phyloP scores from a whole-genome alignment of 2,888 invertebrate genomes.

The Eulithis prunata region DNA sequence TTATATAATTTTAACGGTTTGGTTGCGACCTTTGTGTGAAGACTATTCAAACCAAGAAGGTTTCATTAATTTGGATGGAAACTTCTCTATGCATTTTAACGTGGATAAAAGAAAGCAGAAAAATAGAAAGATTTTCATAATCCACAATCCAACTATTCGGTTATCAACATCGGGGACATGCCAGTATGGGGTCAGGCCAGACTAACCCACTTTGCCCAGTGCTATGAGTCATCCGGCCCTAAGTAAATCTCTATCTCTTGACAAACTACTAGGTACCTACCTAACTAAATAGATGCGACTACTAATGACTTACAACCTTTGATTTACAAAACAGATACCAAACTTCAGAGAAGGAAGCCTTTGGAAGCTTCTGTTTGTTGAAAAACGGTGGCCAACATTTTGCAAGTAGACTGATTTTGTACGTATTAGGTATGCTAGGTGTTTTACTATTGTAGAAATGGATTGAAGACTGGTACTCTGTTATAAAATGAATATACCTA shows the following conservation, averaged over 20 bases:
- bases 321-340: constrained; percentile 15
- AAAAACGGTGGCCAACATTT: neutral
- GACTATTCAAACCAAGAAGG: constrained; percentile 2
- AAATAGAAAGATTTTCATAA: too few species aligned
- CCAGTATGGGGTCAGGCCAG: too few species aligned
- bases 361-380: neutral
- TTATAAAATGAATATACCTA: too few species aligned
- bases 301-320: constrained; percentile 13
- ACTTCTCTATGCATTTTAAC: neutral
- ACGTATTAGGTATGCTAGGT: too few species aligned
- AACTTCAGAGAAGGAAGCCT: constrained; percentile 5
- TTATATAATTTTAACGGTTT: constrained; percentile 30
- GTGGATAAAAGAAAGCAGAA: too few species aligned
- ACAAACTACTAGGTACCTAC: neutral
- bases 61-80: constrained; percentile 2
- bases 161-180: too few species aligned
- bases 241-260: neutral
- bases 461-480: too few species aligned
- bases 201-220: too few species aligned
- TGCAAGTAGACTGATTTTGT: too few species aligned
- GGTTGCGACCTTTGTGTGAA: constrained; percentile 13
- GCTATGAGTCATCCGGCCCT: too few species aligned
- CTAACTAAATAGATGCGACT: neutral
- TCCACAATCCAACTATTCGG: too few species aligned
- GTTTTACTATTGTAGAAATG: too few species aligned